Base-by-base conservation (phyloP, 2,113 vertebrate genomes). In the Motacilla alba region DNA sequence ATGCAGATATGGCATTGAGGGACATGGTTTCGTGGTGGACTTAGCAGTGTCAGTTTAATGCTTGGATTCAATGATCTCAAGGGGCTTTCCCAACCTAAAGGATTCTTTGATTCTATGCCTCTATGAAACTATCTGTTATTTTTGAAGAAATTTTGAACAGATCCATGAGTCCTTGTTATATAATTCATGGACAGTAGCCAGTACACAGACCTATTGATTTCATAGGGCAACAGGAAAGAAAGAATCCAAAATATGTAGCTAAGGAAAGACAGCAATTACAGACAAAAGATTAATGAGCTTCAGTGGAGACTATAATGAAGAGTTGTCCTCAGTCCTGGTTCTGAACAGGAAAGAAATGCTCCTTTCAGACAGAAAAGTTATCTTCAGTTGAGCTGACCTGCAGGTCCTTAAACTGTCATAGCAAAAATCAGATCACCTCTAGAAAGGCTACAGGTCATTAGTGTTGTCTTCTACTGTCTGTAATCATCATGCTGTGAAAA, bases 1-100 rank as follows among this genome's bases (percentile, higher is more conserved):
- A 0, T 16, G 28, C 11, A 79, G 39, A 73, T 13, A 3, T 8
- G 14, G 9, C 3, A 7, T 2, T 31, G 24, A 44, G 7, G 6
- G 22, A 67, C 22, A 13, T 2, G 10, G 9, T 64, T 87, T 43
- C 50, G 26, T 41, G 7, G 30, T 44, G 39, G 41, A 68, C 14
- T 86, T 66, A 7, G 12, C 4, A 53, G 15, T 39, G 37, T 10
- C 35, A 17, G 9, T 19, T 53, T 70, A 13, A 33, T 1, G 1
- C 46, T 47, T 56, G 33, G 31, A 66, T 22, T 58, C 1, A 1
- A 30, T 27, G 31, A 35, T 53, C 35, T 69, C 12, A 55, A 84
- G 56, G 55, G 14, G 68, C 6, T 66, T 15, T 83, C 47, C 30
- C 39, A 85, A 26, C 2, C 4, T 33, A 37, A 79, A 55, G 0